These are phyloP conservation scores for Otis tarda DNA, from an alignment of 2,113 vertebrate genomes.

Conservation along the genomic window DNA sequence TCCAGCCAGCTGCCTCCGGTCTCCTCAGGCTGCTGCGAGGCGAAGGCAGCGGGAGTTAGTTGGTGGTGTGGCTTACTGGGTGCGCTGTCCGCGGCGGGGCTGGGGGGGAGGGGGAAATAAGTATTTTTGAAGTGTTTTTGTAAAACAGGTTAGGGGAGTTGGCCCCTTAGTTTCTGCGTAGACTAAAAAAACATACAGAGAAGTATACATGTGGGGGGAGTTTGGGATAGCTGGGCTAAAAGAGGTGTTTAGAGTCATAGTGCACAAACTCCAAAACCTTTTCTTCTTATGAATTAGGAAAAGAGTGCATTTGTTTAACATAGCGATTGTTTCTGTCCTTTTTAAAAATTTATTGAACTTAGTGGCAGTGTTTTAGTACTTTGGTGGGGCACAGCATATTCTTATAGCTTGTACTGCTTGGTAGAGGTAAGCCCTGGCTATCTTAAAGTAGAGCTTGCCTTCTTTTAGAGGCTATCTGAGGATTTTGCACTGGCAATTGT, in stretches of 20 bases:
- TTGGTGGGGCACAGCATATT: neutral
- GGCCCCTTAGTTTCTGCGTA: neutral
- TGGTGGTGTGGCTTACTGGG: too few relatives aligned
- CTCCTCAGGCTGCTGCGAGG: neutral
- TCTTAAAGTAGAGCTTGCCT: neutral
- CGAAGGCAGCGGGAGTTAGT: too few relatives aligned
- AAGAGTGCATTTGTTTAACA: neutral
- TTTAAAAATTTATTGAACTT: too few relatives aligned
- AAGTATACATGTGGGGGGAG: too few relatives aligned
- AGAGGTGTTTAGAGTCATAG: neutral
- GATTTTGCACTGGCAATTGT: neutral
- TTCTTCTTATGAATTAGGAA: neutral
- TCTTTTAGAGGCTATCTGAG: neutral
- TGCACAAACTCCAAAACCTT: neutral
- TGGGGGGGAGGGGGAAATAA: accelerated
- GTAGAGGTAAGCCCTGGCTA: neutral
- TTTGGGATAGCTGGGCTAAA: neutral
- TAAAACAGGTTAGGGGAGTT: neutral
- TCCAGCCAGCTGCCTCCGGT: accelerated
- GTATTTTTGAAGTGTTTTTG: neutral
- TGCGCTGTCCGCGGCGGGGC: too few relatives aligned
- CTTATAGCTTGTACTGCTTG: neutral
- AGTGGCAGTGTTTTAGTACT: neutral
- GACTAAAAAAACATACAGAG: accelerated
- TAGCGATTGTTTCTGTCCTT: neutral